phyloP scores from a whole-genome alignment of 1,140 invertebrate genomes.

The Drosophila murphyi region DNA sequence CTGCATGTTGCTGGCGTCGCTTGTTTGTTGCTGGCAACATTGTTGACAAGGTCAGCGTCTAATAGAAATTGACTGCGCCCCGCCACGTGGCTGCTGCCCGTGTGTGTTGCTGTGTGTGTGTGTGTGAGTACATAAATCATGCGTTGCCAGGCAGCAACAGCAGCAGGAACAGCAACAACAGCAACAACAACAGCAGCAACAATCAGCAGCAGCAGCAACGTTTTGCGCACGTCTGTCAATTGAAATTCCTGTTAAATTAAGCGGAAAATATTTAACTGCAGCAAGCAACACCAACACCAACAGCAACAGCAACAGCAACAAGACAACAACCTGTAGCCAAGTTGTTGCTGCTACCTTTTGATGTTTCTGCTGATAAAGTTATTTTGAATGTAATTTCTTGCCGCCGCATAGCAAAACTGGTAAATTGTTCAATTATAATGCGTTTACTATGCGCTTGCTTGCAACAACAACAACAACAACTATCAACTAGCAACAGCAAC shows the following conservation, averaged over 20 bases:
- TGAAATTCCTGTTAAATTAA: slow-evolving; percentile 84
- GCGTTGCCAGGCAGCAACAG: slow-evolving; percentile 53
- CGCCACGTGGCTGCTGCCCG: slow-evolving; percentile 32
- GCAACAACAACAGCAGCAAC: slow-evolving; percentile 10
- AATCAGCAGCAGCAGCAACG: slow-evolving; percentile 34
- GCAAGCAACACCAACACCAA: slow-evolving; percentile 23
- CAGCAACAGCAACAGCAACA: slow-evolving; percentile 6
- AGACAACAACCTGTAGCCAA: slow-evolving; percentile 28
- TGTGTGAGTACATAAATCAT: slow-evolving; percentile 79
- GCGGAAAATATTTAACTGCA: slow-evolving; percentile 80
- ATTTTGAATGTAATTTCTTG: slow-evolving; percentile 59
- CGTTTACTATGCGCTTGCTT: slow-evolving; percentile 58
- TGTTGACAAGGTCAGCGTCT: slow-evolving; percentile 82
- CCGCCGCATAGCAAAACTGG: slow-evolving; percentile 55
- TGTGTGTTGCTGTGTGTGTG: slow-evolving; percentile 16
- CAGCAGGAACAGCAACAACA: slow-evolving; percentile 5
- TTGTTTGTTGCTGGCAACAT: slow-evolving; percentile 68
- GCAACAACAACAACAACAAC: slow-evolving; percentile 26
- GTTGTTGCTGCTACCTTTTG: slow-evolving; percentile 49
- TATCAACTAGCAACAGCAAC: slow-evolving; percentile 10
- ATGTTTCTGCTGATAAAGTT: slow-evolving; percentile 70
- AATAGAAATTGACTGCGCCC: slow-evolving; percentile 73
- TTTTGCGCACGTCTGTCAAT: slow-evolving; percentile 74
- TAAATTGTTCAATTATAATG: slow-evolving; percentile 84
- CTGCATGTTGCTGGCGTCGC: slow-evolving; percentile 52